Percentiles rank a stretch among this genome's conserved stretches.
Evolutionary conservation across 2,888 invertebrate species (phyloP).

Genomic region (Ennomos erosarius): DNA sequence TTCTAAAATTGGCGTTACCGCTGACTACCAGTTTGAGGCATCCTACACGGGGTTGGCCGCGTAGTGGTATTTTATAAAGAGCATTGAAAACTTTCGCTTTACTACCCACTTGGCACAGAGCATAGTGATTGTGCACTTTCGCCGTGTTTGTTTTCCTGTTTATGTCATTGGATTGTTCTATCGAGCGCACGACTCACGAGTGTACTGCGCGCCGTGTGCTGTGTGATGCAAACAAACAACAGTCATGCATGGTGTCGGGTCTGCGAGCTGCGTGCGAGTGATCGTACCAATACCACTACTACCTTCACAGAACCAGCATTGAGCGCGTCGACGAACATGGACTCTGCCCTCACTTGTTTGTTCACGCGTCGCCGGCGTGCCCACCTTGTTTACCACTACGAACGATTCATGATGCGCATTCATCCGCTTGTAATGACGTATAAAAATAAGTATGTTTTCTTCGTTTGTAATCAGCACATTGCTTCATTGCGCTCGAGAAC

Average conservation of each 20-base stretch:
- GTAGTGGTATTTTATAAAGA: conserved; percentile 8
- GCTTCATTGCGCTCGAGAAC: conserved; percentile 1
- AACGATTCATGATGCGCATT: conserved; percentile 66
- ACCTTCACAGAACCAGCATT: conserved; percentile 7
- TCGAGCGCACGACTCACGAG: too few relatives aligned
- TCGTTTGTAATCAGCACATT: conserved; percentile 9
- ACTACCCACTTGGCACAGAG: conserved; percentile 37
- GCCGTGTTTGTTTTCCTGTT: conserved; percentile 53
- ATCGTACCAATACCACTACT: neutral
- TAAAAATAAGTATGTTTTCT: conserved; percentile 36
- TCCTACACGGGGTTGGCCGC: conserved; percentile 1
- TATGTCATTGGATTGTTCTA: conserved; percentile 47
- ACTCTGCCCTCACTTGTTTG: conserved; percentile 71
- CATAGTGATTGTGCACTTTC: conserved; percentile 67
- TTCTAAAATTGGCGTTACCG: too few relatives aligned
- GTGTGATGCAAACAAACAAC: conserved; percentile 49
- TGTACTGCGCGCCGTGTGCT: conserved; percentile 34
- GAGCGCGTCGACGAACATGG: conserved; percentile 49
- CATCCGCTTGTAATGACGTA: conserved; percentile 56
- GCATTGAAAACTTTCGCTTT: conserved; percentile 69
- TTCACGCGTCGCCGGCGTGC: conserved; percentile 79
- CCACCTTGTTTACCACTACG: conserved; percentile 75
- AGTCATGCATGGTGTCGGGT: conserved; percentile 8
- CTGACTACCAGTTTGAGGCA: neutral
- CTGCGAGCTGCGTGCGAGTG: conserved; percentile 7